Conservation (phyloP, 2,888 invertebrate genomes). For the Malthinus flaveolus region DNA sequence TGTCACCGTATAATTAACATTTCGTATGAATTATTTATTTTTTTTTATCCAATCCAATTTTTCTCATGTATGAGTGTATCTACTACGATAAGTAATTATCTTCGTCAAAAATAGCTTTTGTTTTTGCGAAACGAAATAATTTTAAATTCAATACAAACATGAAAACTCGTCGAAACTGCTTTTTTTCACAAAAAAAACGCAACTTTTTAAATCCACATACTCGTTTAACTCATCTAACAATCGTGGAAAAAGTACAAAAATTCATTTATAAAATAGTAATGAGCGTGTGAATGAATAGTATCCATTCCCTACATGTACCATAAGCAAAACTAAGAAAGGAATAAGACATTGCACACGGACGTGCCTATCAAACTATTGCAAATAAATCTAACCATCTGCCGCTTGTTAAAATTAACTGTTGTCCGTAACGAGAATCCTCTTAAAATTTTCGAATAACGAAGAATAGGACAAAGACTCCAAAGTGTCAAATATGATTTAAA, state of each 20-base stretch:
- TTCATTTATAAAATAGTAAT: constrained; percentile 2
- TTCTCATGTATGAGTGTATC: too few relatives aligned
- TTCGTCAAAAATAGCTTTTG: too few relatives aligned
- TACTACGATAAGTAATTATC: too few relatives aligned
- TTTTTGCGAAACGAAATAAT: too few relatives aligned
- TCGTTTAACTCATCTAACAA: too few relatives aligned
- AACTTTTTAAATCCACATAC: too few relatives aligned
- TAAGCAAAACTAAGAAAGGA: constrained; percentile 20
- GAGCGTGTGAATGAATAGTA: constrained; percentile 5
- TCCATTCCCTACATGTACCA: not conserved
- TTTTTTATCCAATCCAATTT: too few relatives aligned
- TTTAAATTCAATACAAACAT: too few relatives aligned
- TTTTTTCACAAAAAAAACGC: too few relatives aligned
- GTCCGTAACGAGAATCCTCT: constrained; percentile 41
- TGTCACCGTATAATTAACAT: constrained; percentile 15
- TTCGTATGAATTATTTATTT: not conserved
- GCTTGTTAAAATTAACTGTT: constrained; percentile 32
- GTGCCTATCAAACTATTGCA: constrained; percentile 23
- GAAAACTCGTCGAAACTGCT: too few relatives aligned
- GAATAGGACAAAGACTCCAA: constrained; percentile 40
- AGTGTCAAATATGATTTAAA: constrained; percentile 50
- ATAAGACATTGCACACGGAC: constrained; percentile 20
- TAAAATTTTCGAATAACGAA: constrained; percentile 41
- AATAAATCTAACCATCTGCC: constrained; percentile 31
- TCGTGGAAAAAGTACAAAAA: not conserved